Base-by-base conservation (phyloP, 1,140 invertebrate genomes). In the Achatina immaculata region DNA sequence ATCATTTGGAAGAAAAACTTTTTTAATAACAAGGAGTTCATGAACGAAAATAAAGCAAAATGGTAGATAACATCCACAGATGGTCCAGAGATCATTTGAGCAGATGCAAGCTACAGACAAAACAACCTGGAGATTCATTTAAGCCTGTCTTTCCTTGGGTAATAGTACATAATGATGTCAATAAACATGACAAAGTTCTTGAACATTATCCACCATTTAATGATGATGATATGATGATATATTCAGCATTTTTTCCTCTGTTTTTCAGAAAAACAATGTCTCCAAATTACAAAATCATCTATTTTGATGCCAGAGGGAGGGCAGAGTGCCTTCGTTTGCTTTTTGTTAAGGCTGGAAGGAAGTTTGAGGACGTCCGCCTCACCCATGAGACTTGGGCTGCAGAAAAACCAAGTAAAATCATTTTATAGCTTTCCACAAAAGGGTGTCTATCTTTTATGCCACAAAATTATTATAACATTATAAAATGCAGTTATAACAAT, bases 251-350 rank as follows among this genome's bases (percentile, higher is more conserved):
- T 51, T 51, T 14, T 51, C 24, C 48, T 51, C 24, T 51, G 24
- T 24, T n/a, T n/a, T n/a, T n/a, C n/a, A n/a, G 24, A 24, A 24
- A 51, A 51, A 51, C 24, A 24, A 24, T 24, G 11, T 24, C 48
- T 14, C 48, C 11, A 51, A 51, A 51, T 24, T 14, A 14, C 24
- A 51, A 83, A 58, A 80, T 87, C 58, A 34, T 69, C 43, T 87
- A 87, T 73, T 87, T 87, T 66, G 80, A 85, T 71, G 84, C 71
- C 9, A 73, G 81, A 78, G 86, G 81, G 4, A 28, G 85, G 19
- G 86, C 81, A 11, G 86, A 87, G 73, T 71, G 81, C 6, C 43
- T 81, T n/a, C 81, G 86, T 6, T 24, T 86, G n/a, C 51, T 82
- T 24, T 81, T 85, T 0, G 74, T 65, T 36, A 82, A 69, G 0